Conservation (phyloP, 2,888 invertebrate species). For the Melanostoma mellinum region DNA sequence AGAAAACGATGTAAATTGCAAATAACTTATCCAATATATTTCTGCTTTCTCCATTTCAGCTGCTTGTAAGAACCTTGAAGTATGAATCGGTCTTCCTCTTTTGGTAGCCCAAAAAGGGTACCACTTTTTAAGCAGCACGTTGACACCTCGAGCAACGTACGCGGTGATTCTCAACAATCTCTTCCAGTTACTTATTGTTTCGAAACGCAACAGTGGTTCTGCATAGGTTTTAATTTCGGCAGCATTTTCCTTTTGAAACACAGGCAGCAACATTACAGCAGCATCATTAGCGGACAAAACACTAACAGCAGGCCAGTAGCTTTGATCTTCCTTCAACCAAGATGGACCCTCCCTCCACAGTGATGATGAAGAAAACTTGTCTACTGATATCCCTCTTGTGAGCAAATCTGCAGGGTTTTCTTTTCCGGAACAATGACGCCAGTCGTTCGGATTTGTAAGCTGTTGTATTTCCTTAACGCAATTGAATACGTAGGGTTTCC, state of each 20-base stretch:
- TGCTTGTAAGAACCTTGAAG: slow-evolving; percentile 10
- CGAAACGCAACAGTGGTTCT: background rate
- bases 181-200: slow-evolving; percentile 1
- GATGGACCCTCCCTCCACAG: slow-evolving; percentile 15
- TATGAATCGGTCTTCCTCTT: slow-evolving; percentile 1
- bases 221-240: background rate
- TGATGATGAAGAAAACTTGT: background rate
- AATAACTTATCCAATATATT: slow-evolving; percentile 22
- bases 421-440: slow-evolving; percentile 1
- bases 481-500: slow-evolving; percentile 22
- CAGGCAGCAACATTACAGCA: slow-evolving; percentile 8
- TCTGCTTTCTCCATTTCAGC: slow-evolving; percentile 19
- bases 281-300: background rate
- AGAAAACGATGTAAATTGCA: background rate
- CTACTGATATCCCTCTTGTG: slow-evolving; percentile 7
- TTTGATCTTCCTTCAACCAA: slow-evolving; percentile 7
- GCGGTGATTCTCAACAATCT: too few species aligned
- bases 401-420: slow-evolving; percentile 23
- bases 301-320: background rate
- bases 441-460: slow-evolving; percentile 5
- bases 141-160: too few species aligned
- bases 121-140: slow-evolving; percentile 2
- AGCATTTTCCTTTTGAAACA: slow-evolving; percentile 10
- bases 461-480: slow-evolving; percentile 10
- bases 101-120: background rate